Base-by-base conservation (phyloP, 1,140 invertebrate genomes). In the Papilio machaon region DNA sequence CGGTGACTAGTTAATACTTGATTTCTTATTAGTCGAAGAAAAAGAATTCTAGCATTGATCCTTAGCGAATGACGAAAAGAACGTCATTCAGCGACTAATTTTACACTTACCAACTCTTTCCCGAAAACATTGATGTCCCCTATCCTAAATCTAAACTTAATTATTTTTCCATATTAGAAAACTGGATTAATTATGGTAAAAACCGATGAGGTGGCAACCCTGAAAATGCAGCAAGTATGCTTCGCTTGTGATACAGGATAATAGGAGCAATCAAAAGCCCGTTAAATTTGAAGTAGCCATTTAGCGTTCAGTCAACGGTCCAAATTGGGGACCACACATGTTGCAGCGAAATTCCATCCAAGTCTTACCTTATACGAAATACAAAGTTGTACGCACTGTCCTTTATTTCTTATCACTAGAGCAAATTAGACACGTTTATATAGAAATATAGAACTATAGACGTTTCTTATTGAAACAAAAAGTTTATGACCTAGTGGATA, bases 211-310 rank as follows among this genome's bases (percentile, higher is more conserved):
- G 54, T 52, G 17, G n/a, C 7, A 58, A 7, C 8, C 54, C 13
- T 58, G 54, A 58, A 0, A 5, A 54, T 17, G 2, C 64, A 70
- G n/a, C n/a, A 10, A 19, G 23, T 64, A 64, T 64, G 60, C 60
- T 23, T 64, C 19, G 23, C 60, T 64, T 30, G 60, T 64, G 60
- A 64, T 64, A 30, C 60, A 15, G 8, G 23, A 70, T 70, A 70
- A 70, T 35, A 35, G 23, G 11, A 70, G 64, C 64, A 38, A 70
- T 70, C 64, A 70, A 70, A 70, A 38, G 30, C 64, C 64, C 30
- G 64, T 70, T 35, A 70, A 70, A 70, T 70, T 64, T 64, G 23
- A 70, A 70, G 64, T 38, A 70, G 64, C 23, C 64, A 35, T 70
- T 70, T 70, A 70, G 64, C 30, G 60, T 30, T 67, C 60, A 35